Percentiles rank a stretch among this genome's conserved stretches.
These are phyloP conservation scores for Orthosia cruda DNA, from an alignment of 2,888 invertebrate species.

Conservation along the genomic window DNA sequence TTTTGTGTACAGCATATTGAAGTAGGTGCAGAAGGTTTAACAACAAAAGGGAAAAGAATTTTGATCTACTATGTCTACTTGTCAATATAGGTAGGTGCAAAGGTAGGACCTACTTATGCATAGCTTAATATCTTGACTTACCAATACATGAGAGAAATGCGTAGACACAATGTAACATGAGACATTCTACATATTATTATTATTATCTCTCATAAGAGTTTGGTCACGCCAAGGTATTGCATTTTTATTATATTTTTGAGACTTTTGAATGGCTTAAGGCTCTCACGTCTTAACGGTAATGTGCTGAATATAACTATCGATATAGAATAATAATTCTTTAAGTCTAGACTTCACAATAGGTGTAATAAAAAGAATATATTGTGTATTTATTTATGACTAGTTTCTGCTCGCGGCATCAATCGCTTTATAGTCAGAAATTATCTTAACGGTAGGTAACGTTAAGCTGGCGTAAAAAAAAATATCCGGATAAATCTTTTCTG, in stretches of 20 bases:
- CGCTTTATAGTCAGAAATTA: no score
- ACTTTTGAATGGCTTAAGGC: conserved; percentile 28
- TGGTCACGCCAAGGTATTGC: conserved; percentile 30
- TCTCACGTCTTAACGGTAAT: conserved; percentile 14
- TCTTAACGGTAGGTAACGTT: no score
- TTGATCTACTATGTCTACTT: no score
- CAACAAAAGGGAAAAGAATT: no score
- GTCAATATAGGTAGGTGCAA: no score
- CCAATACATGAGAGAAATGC: no score
- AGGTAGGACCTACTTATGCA: no score
- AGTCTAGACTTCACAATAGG: background rate
- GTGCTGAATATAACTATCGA: conserved; percentile 14
- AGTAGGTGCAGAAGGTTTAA: no score
- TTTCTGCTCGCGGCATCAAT: no score
- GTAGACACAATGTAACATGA: background rate
- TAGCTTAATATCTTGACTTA: background rate
- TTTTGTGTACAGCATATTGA: no score
- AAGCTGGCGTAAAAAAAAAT: no score
- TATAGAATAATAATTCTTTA: background rate
- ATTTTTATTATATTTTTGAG: conserved; percentile 29
- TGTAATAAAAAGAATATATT: background rate
- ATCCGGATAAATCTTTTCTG: no score
- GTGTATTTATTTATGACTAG: background rate
- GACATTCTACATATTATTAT: background rate
- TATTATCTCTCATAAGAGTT: background rate